Conservation (phyloP, 2,113 vertebrate genomes). For the Gulo gulo region DNA sequence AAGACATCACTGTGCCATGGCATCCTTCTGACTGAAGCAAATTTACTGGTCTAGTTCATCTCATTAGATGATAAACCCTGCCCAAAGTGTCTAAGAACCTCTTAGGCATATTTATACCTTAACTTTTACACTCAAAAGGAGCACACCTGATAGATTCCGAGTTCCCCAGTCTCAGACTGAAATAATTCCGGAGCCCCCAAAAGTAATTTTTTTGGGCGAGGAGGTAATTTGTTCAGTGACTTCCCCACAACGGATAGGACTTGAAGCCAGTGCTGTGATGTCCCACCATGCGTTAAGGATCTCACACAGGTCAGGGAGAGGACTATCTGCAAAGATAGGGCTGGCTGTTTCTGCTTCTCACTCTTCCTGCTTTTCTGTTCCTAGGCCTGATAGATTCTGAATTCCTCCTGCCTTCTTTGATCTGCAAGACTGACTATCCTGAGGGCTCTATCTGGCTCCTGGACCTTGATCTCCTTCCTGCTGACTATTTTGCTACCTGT, state of each 20-base stretch:
- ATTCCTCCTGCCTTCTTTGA: not conserved
- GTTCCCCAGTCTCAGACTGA: not conserved
- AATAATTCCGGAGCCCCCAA: not conserved
- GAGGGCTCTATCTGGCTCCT: not conserved
- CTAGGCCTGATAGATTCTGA: not conserved
- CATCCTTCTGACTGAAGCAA: not conserved
- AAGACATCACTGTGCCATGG: not conserved
- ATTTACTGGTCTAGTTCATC: not conserved
- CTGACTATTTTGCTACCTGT: slow-evolving; percentile 7
- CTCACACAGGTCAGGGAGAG: not conserved
- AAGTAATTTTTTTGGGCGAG: not conserved
- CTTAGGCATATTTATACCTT: not conserved
- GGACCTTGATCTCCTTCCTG: not conserved
- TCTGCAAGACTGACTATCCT: not conserved
- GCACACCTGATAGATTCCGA: not conserved
- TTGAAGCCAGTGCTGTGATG: not conserved
- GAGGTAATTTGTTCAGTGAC: not conserved
- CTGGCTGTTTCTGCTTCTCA: not conserved
- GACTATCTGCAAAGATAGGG: not conserved
- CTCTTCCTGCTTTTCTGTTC: not conserved
- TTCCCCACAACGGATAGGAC: not conserved
- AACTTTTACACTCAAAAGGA: not conserved
- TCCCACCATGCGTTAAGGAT: not conserved
- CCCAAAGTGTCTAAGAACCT: not conserved
- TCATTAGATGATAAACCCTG: not conserved